Base-by-base conservation (phyloP, 2,888 invertebrate genomes). In the Autographa pulchrina region DNA sequence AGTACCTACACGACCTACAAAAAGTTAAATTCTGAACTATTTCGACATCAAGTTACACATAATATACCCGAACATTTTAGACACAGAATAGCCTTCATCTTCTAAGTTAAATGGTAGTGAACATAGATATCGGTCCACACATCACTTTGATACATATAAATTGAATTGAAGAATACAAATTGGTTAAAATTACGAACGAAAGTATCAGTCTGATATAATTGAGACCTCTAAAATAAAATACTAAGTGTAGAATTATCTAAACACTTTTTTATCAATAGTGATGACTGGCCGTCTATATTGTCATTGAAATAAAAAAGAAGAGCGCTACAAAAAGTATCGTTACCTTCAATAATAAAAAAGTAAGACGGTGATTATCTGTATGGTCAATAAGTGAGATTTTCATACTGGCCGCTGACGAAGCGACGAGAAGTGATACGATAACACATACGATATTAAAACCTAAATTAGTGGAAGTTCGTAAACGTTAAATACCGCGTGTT, bases 381-480 rank as follows among this genome's bases (percentile, higher is more conserved):
- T 63, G 69, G 41, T 52, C 38, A 54, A 61, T 32, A 61, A 56
- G 38, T 62, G 58, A 58, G 65, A 56, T 56, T 41, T 59, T 8
- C 54, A 25, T 18, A 16, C 25, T 32, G 11, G n/a, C 54, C 70
- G 60, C n/a, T 54, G 54, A 78, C 18, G 66, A 62, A 20, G 62
- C 74, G 70, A 54, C 61, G 56, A 65, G 73, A 65, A 79, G 66
- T 69, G 60, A 68, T 69, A 75, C 65, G 38, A 41, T 25, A 80
- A 71, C 66, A 81, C 74, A 77, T 62, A 73, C 77, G 63, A 77
- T 35, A 70, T 65, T 56, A 62, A 67, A 77, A 16, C 68, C 80
- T 82, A 82, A 31, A 63, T 72, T 74, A 82, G 68, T 77, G 80
- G 80, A 82, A 82, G 82, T 71, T 78, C 63, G 75, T 74, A 67